Conservation (phyloP, 2,888 invertebrate species). For the Pimpla rufipes region DNA sequence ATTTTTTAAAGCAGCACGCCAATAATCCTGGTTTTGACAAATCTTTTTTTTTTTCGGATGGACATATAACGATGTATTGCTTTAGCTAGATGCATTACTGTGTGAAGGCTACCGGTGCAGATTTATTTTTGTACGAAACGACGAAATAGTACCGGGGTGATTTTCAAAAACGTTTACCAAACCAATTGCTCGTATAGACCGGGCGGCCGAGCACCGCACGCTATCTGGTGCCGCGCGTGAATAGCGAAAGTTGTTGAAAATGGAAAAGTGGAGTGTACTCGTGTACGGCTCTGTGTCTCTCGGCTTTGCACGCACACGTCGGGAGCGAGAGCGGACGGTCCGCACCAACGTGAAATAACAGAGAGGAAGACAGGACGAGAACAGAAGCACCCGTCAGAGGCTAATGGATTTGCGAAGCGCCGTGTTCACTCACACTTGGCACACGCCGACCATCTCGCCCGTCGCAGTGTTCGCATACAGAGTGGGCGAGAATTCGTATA, state of each 20-base stretch:
- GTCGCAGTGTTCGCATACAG: conserved; percentile 25
- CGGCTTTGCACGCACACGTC: conserved; percentile 17
- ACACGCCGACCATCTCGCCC: conserved; percentile 18
- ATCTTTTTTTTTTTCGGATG: neutral
- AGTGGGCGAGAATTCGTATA: conserved; percentile 7
- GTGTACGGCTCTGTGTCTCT: conserved; percentile 26
- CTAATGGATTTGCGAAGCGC: conserved; percentile 79
- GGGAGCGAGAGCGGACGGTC: neutral
- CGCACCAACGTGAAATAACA: conserved; percentile 20
- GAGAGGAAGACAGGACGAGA: conserved; percentile 50
- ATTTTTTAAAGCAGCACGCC: too few relatives aligned
- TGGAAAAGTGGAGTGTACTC: conserved; percentile 33
- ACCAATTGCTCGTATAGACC: conserved; percentile 28
- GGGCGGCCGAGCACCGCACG: neutral
- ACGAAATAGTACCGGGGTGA: neutral
- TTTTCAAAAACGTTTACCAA: conserved; percentile 41
- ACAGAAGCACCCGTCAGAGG: conserved; percentile 50
- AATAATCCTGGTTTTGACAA: neutral
- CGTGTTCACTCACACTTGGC: conserved; percentile 75
- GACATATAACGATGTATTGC: neutral
- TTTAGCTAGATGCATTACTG: neutral
- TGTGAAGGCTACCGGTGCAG: neutral
- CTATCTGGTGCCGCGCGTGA: conserved; percentile 4
- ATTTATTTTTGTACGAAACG: neutral
- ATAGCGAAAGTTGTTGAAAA: conserved; percentile 35